phyloP scores from a whole-genome alignment of 2,113 vertebrate species.

The Lagenorhynchus albirostris region DNA sequence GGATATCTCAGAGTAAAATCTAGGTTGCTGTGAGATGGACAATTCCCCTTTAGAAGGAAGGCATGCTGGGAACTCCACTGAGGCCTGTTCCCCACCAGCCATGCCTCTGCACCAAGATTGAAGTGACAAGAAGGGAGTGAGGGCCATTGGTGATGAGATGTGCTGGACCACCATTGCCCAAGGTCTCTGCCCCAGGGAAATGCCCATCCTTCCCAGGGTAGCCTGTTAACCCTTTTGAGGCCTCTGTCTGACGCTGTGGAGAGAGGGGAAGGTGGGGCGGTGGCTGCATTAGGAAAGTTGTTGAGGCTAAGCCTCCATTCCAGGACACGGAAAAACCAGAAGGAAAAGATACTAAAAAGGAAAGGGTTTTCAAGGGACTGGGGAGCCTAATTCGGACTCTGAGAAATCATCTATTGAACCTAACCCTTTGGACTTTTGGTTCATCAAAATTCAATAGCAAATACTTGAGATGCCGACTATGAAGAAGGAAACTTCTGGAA shows the following conservation, averaged over 20 bases:
- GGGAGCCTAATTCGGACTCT: background rate
- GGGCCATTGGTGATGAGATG: background rate
- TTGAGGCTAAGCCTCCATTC: background rate
- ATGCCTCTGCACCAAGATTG: background rate
- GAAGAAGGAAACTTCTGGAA: background rate
- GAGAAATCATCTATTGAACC: background rate
- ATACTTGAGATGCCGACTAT: background rate
- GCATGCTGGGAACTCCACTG: background rate
- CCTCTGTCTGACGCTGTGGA: accelerated
- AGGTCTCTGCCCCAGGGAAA: background rate
- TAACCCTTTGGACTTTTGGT: background rate
- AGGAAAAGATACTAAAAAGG: background rate
- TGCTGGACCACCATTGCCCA: background rate
- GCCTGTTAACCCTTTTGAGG: accelerated
- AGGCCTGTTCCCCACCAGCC: background rate
- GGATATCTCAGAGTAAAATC: slow-evolving; percentile 49
- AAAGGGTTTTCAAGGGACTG: background rate
- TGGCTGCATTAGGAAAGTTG: background rate
- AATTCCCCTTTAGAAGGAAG: background rate
- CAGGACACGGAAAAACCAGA: background rate
- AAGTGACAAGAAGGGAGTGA: too few species aligned
- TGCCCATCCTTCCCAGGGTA: accelerated
- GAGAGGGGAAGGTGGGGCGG: accelerated
- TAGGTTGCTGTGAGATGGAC: slow-evolving; percentile 19
- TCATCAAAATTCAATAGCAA: background rate